Base-by-base conservation (phyloP, 2,888 invertebrate species). In the Helleia helle region DNA sequence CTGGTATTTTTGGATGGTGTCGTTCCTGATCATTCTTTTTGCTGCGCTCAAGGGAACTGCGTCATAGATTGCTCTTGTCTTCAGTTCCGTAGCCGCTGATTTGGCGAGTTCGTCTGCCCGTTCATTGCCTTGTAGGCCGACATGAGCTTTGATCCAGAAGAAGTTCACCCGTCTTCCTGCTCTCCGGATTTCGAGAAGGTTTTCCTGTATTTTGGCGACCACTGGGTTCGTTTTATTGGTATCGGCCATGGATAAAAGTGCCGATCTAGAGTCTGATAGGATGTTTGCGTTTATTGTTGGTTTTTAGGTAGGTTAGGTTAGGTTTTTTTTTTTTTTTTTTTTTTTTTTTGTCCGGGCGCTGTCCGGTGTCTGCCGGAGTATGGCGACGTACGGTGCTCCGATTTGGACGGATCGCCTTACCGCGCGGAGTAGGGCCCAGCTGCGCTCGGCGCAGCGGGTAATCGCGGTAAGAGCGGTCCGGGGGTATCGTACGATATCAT, bases 231-330 rank as follows among this genome's bases (percentile, higher is more conserved):
- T 8, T 8, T 15, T 13, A 14, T 29, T 12, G 2, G 17, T 4
- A 7, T 29, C 24, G 1, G 6, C 4, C 1, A 42, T 1, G 1
- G 14, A 9, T 3, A 31, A 22, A 1, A 43, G 40, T 6, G 43
- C 43, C 2, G 31, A 22, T n/a, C 37, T 24, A 2, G 43, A 40
- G 28, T 44, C 40, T 14, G 37, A 37, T 3, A 22, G 8, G 2
- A 43, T 28, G 1, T 11, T 8, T 8, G 8, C n/a, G 18, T 11
- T 1, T n/a, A n/a, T n/a, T n/a, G n/a, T n/a, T n/a, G n/a, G 4
- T 4, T 6, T 18, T n/a, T n/a, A n/a, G n/a, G n/a, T n/a, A n/a
- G n/a, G n/a, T n/a, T n/a, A n/a, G n/a, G n/a, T n/a, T n/a, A n/a
- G n/a, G n/a, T n/a, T n/a, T n/a, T n/a, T n/a, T n/a, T n/a, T n/a